A percentile compares a stretch with the other conserved stretches of the same genome.
Conservation (phyloP, 2,113 vertebrate species). For the Malurus cyaneus region DNA sequence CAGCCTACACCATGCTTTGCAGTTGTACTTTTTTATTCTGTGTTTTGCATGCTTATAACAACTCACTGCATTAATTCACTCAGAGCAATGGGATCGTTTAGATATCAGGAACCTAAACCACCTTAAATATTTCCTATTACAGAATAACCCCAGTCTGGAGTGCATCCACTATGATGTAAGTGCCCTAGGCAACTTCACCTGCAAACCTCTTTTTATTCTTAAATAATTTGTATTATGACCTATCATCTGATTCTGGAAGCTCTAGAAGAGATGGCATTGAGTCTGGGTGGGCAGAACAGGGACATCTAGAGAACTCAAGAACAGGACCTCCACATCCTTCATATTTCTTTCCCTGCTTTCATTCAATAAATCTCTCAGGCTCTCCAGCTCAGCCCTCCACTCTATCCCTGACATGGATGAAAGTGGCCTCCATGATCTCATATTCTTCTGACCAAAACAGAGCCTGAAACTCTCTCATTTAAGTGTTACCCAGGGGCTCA, state of each 20-base stretch:
- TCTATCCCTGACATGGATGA: rapidly evolving
- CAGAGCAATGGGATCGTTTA: not conserved
- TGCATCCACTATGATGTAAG: not conserved
- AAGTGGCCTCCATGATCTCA: not conserved
- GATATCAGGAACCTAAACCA: not conserved
- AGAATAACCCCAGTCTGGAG: not conserved
- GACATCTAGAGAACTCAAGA: not conserved
- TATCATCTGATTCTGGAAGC: not conserved
- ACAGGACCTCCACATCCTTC: not conserved
- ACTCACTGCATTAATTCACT: not conserved
- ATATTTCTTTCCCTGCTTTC: not conserved
- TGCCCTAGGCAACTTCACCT: not conserved
- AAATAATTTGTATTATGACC: not conserved
- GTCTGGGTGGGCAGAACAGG: not conserved
- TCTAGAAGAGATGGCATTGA: not conserved
- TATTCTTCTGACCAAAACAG: not conserved
- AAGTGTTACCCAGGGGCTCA: not conserved
- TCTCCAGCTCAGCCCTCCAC: not conserved
- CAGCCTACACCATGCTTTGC: not conserved
- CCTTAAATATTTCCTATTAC: not conserved
- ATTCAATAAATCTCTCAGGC: not conserved
- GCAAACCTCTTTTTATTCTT: not conserved
- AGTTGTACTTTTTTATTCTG: not conserved
- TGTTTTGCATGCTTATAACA: not conserved
- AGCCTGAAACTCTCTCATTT: not conserved